These are phyloP conservation scores for Perccottus glenii DNA, from an alignment of 2,113 vertebrate genomes.

Conservation along the genomic window DNA sequence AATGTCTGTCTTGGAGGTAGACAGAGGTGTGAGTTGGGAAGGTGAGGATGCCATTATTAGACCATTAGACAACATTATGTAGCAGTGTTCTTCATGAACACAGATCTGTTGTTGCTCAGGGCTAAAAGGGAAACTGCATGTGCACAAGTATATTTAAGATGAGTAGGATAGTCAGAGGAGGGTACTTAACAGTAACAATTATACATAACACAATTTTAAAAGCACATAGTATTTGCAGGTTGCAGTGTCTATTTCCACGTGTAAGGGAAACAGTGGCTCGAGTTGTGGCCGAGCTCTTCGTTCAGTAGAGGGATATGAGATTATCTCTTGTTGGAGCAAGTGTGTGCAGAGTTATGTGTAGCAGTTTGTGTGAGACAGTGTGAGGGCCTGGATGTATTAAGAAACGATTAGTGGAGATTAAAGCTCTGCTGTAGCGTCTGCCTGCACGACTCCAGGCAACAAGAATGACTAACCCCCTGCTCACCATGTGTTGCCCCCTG, in stretches of 20 bases:
- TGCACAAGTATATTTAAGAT: slow-evolving; percentile 5
- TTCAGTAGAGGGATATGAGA: slow-evolving; percentile 36
- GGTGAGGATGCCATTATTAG: slow-evolving; percentile 63
- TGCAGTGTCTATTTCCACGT: slow-evolving; percentile 19
- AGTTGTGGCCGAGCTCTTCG: slow-evolving; percentile 25
- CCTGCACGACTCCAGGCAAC: slow-evolving; percentile 71
- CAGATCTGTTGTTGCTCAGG: background rate
- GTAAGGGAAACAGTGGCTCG: slow-evolving; percentile 24
- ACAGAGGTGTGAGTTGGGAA: slow-evolving; percentile 62
- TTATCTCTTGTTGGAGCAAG: slow-evolving; percentile 55
- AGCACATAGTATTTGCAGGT: background rate
- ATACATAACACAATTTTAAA: background rate
- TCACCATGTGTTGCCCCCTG: slow-evolving; percentile 43
- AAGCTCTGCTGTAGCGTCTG: slow-evolving; percentile 75
- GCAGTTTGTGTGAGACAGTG: slow-evolving; percentile 40
- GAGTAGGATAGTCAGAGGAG: background rate
- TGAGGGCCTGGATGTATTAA: slow-evolving; percentile 73
- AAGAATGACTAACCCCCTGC: slow-evolving; percentile 58
- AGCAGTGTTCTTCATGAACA: slow-evolving; percentile 37
- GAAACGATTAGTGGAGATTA: slow-evolving; percentile 85
- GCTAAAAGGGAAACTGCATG: background rate
- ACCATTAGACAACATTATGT: slow-evolving; percentile 45
- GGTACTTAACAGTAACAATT: background rate
- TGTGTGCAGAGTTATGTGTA: slow-evolving; percentile 33
- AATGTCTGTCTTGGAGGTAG: slow-evolving; percentile 66